Evolutionary conservation across 2,797 vertebrate species (phyloP).

Genomic region (Streptopelia turtur): DNA sequence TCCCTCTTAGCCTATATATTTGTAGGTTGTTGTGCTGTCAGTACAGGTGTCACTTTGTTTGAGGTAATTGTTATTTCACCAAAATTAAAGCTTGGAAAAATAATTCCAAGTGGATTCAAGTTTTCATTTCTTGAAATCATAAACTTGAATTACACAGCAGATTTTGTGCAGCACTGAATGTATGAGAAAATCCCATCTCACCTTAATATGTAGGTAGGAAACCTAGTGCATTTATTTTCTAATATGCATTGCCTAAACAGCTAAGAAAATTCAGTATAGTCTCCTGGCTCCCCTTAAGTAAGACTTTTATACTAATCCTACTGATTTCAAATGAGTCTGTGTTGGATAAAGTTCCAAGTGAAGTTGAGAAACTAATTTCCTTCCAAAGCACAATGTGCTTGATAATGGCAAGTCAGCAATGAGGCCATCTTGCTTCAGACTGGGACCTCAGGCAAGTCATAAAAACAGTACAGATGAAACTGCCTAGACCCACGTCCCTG

Average conservation of each 20-base stretch:
- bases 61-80: neutral
- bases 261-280: neutral
- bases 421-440: neutral
- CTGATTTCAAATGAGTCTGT: neutral
- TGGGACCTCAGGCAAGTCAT: neutral
- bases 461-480: neutral
- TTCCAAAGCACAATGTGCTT: neutral
- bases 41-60: neutral
- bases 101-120: neutral
- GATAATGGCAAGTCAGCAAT: neutral
- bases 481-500: neutral
- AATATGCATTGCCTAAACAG: neutral
- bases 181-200: neutral
- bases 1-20: neutral
- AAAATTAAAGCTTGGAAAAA: neutral
- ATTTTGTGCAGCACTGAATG: neutral
- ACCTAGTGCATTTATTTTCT: neutral
- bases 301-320: neutral
- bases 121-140: neutral
- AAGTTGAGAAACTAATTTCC: neutral
- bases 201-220: neutral
- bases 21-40: neutral
- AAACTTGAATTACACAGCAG: neutral
- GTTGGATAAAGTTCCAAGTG: neutral
- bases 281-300: neutral